Evolutionary conservation across 2,113 vertebrate genomes (phyloP).

Genomic region (Cheirogaleus medius): DNA sequence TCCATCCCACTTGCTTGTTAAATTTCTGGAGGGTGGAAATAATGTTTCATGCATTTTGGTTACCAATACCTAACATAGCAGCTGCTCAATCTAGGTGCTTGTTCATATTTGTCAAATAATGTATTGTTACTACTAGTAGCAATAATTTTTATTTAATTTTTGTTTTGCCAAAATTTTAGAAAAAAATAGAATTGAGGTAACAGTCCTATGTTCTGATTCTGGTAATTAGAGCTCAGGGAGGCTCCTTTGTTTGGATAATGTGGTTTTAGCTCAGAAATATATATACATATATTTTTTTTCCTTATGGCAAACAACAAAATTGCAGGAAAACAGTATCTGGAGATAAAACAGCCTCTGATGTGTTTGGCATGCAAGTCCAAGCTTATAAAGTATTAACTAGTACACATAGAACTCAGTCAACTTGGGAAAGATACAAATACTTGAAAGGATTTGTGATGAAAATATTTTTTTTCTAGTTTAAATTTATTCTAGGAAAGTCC

Average conservation of each 20-base stretch:
- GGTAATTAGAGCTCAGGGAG: neutral
- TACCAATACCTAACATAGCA: neutral
- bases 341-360: neutral
- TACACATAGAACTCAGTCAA: neutral
- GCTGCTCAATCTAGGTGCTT: neutral
- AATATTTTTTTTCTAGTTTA: conserved; percentile 15
- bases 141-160: neutral
- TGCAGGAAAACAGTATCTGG: neutral
- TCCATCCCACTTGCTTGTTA: neutral
- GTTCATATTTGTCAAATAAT: neutral
- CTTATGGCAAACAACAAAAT: neutral
- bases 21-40: neutral
- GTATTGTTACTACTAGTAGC: conserved; percentile 2
- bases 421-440: conserved; percentile 28
- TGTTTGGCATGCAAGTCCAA: neutral
- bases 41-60: neutral
- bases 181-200: neutral
- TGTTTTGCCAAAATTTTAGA: neutral
- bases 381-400: conserved; percentile 43
- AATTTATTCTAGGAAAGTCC: conserved; percentile 1
- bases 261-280: neutral
- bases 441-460: conserved; percentile 50
- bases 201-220: neutral
- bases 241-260: neutral
- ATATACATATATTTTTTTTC: neutral